Evolutionary conservation across 2,888 invertebrate genomes (phyloP), one percentile per base, ranked within the genome.

Genomic region (Schizotus pectinicornis): DNA sequence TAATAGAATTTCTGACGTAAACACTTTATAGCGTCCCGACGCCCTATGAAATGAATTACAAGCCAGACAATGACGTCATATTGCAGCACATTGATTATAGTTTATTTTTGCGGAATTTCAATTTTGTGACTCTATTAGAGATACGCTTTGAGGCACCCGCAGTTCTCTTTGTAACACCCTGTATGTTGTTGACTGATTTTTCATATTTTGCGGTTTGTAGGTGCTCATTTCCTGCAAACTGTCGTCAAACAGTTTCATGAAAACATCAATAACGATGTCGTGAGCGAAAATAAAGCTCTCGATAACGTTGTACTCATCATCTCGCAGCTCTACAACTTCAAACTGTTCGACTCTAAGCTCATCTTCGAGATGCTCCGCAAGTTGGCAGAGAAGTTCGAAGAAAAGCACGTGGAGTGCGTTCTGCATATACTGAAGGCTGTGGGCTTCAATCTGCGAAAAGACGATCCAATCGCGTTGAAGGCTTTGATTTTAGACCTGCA

Each of bases 281-380:
- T 82, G 85, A 0, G 64, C 12, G 89, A 88, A 69, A 87, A 91
- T 70, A 97, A 97, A 76, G 82, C 85, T 34, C 75, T 95, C 31
- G 94, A 96, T 74, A 97, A 97, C 79, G 74, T 92, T 0, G 81
- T 93, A 0, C 81, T 90, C 0, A 84, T 94, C 43, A 80, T 97
- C 3, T 86, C 90, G 0, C 89, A 94, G 74, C 80, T 97, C 50
- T 97, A 94, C 74, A 92, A 91, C 74, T 97, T 96, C 73, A 94
- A 92, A 91, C 85, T 95, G 2, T 90, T 90, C 72, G 89, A 93
- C 70, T 86, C 89, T 5, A 81, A 85, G 1, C 81, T 97, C 0
- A 81, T 97, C 0, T 91, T 92, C 79, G 92, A 95, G 76, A 84
- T 97, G 5, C 82, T 97, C 9, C 80, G 84, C 0, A 86, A 85